Conservation (phyloP, 92 coral and sea anemone species). For the Siderastrea radians region DNA sequence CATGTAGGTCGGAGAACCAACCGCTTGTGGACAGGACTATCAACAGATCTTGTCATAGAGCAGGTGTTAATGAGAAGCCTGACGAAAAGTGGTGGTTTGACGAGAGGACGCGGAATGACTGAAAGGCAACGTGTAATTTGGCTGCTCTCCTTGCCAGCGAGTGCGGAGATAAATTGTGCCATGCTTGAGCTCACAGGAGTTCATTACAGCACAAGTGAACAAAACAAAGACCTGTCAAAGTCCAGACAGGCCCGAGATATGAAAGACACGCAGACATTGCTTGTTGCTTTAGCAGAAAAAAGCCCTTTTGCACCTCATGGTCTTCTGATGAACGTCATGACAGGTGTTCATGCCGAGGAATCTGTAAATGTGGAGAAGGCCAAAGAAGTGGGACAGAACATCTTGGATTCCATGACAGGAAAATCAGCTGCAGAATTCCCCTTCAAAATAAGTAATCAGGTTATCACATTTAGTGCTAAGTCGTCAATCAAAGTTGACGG, state of each 20-base stretch:
- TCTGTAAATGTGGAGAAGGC: constrained; percentile 31
- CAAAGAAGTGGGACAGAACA: constrained; percentile 18
- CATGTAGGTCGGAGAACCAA: constrained; percentile 14
- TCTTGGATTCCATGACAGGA: constrained; percentile 22
- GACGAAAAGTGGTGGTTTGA: constrained; percentile 38
- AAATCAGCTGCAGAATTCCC: constrained; percentile 46
- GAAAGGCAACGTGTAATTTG: constrained; percentile 38
- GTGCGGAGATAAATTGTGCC: constrained; percentile 7
- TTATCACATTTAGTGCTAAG: constrained; percentile 47
- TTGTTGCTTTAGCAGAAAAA: constrained; percentile 9
- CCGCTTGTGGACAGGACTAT: constrained; percentile 34
- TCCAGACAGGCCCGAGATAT: constrained; percentile 39
- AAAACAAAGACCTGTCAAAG: constrained; percentile 46
- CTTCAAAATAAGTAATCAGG: constrained; percentile 40
- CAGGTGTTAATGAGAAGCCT: constrained; percentile 27
- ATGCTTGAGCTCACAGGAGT: constrained; percentile 42
- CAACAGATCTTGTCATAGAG: not conserved
- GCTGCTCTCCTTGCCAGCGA: not conserved
- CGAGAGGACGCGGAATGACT: constrained; percentile 23
- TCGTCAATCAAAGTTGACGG: constrained; percentile 39
- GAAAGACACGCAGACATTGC: constrained; percentile 33
- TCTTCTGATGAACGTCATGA: constrained; percentile 42
- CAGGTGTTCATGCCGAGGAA: constrained; percentile 25
- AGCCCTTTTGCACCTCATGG: constrained; percentile 17
- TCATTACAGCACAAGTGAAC: constrained; percentile 34